phyloP scores from a whole-genome alignment of 2,113 vertebrate genomes.

The Pogona vitticeps region DNA sequence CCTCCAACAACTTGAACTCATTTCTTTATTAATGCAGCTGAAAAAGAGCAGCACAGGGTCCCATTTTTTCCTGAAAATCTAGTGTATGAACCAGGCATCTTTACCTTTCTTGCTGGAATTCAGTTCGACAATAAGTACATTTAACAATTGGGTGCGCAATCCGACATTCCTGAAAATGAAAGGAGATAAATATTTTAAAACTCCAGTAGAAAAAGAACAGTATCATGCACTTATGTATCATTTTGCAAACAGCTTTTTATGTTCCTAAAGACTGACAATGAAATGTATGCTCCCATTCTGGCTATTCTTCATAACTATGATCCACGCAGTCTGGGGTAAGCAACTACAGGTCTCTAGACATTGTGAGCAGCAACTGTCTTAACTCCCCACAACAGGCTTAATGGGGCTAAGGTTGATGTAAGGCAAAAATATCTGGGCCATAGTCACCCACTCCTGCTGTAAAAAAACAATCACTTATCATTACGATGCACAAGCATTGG shows the following conservation, averaged over 20 bases:
- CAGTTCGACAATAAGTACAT: conserved; percentile 83
- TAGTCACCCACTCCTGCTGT: too few species aligned
- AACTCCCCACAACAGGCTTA: too few species aligned
- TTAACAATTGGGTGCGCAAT: conserved; percentile 83
- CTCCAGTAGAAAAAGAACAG: not conserved
- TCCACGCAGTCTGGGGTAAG: not conserved
- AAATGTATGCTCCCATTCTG: not conserved
- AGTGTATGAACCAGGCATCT: rapidly evolving
- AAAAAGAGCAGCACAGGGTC: not conserved
- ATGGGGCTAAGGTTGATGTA: too few species aligned
- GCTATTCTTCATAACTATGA: not conserved
- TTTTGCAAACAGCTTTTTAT: not conserved
- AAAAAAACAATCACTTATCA: too few species aligned
- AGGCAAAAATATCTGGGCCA: too few species aligned
- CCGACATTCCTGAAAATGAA: conserved; percentile 78
- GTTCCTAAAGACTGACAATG: too few species aligned
- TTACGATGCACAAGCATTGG: not conserved
- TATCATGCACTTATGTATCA: not conserved
- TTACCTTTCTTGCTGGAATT: conserved; percentile 84
- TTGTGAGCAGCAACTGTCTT: too few species aligned
- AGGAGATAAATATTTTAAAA: conserved; percentile 21
- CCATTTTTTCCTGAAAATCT: not conserved
- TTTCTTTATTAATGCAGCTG: too few species aligned
- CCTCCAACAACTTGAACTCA: too few species aligned
- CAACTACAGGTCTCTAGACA: not conserved